Conservation (phyloP, 2,797 vertebrate species). For the Podarcis siculus region DNA sequence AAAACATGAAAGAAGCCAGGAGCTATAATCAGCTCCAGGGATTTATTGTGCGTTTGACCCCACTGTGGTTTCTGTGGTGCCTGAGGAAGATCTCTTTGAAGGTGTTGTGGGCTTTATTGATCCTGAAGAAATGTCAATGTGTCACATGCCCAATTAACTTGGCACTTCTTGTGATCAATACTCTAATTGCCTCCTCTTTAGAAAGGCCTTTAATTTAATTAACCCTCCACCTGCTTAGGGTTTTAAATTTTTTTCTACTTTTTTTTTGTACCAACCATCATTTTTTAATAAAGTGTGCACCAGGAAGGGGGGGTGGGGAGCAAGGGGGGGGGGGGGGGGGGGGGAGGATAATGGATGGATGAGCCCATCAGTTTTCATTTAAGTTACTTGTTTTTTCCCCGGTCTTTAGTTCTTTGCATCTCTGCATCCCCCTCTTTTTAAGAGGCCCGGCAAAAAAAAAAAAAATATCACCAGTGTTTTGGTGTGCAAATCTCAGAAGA, state of each 20-base stretch:
- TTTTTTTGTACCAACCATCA: slow-evolving; percentile 22
- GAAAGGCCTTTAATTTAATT: slow-evolving; percentile 73
- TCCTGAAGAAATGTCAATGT: slow-evolving; percentile 70
- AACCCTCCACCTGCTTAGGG: slow-evolving; percentile 27
- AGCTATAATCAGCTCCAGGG: slow-evolving; percentile 67
- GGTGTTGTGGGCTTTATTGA: slow-evolving; percentile 67
- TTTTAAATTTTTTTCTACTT: not conserved
- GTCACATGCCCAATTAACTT: slow-evolving; percentile 73
- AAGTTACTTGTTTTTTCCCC: too few species aligned
- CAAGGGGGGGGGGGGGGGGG: not conserved
- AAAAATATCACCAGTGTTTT: too few species aligned
- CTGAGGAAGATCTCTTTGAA: slow-evolving; percentile 59
- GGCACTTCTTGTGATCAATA: slow-evolving; percentile 71
- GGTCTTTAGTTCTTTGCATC: too few species aligned
- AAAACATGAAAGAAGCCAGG: slow-evolving; percentile 71
- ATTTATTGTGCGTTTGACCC: slow-evolving; percentile 68
- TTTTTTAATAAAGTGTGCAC: slow-evolving; percentile 54
- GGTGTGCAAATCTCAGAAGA: too few species aligned
- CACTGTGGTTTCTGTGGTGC: not conserved
- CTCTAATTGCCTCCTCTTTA: slow-evolving; percentile 70
- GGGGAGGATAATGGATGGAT: not conserved
- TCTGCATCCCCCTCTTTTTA: too few species aligned
- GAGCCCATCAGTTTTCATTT: too few species aligned
- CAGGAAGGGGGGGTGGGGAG: not conserved
- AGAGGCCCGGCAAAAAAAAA: too few species aligned